A percentile compares a stretch with the other conserved stretches of the same genome.
Evolutionary conservation across 2,113 vertebrate species (phyloP).

Genomic region (Poecilia latipinna): DNA sequence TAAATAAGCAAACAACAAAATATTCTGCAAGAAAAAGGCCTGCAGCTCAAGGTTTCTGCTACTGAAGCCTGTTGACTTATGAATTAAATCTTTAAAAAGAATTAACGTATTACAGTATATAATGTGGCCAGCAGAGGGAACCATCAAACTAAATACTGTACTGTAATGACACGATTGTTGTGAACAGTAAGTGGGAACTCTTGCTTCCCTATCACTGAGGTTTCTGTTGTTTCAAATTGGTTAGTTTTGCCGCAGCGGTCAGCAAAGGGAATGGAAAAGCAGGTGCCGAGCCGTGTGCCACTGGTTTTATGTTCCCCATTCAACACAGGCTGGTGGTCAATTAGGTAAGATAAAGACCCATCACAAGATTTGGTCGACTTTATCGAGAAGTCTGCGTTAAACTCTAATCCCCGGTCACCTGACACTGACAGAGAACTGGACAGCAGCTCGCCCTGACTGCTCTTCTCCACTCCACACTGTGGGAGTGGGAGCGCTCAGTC

Average conservation of each 20-base stretch:
- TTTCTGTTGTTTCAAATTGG: conserved; percentile 33
- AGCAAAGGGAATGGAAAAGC: neutral
- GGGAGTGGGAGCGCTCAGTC: conserved; percentile 61
- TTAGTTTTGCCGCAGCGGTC: neutral
- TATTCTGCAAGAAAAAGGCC: neutral
- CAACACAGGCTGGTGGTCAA: neutral
- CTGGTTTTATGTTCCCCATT: neutral
- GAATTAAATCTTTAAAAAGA: neutral
- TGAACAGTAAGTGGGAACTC: conserved; percentile 62
- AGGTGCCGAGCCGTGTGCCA: neutral
- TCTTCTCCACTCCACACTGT: conserved; percentile 30
- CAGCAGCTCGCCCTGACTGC: conserved; percentile 8
- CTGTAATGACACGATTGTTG: conserved; percentile 15
- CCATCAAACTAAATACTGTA: conserved; percentile 61
- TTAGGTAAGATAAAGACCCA: neutral
- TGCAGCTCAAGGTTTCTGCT: conserved; percentile 5
- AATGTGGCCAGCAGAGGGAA: conserved; percentile 75
- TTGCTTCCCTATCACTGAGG: conserved; percentile 36
- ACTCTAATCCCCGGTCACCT: conserved; percentile 4
- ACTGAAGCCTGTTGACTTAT: conserved; percentile 7
- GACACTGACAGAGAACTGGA: conserved; percentile 2
- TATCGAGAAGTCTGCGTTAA: neutral
- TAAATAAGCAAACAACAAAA: neutral
- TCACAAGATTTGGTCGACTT: neutral
- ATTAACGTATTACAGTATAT: conserved; percentile 35